Base-by-base conservation (phyloP, 1,140 invertebrate genomes). In the Platyura marginata region DNA sequence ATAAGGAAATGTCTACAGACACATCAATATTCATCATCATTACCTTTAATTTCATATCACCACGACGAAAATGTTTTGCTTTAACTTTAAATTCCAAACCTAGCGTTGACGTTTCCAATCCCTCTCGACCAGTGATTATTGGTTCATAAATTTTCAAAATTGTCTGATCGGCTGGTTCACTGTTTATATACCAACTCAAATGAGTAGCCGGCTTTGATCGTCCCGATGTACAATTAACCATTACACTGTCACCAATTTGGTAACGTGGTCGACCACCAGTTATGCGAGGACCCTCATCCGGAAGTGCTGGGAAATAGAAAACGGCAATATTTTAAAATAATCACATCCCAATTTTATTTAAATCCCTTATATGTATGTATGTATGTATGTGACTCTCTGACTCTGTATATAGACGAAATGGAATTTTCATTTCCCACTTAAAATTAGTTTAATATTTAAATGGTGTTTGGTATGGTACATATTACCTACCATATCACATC, bases 141-240 rank as follows among this genome's bases (percentile, higher is more conserved):
- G 60, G 62, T 9, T 70, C 68, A 34, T 71, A 71, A 23, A 50
- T 55, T n/a, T 62, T 56, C 18, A 77, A 47, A 34, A 67, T 61
- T 25, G 62, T 51, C 34, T 61, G 51, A 21, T 76, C 70, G 13
- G 70, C 79, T 44, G 68, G 67, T 40, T 78, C 72, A 19, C 75
- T 74, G 52, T 84, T 82, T 49, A 84, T 74, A 56, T 72, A 79
- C 80, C 80, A 84, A 16, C 64, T 67, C 21, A 83, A 65, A 33
- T 67, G 67, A n/a, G 77, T 75, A 9, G 77, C 71, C 33, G 79
- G 80, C 49, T 75, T 74, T 21, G 78, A 80, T 45, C 70, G 65
- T 2, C 67, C 67, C 11, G 75, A 77, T 13, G 75, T 77, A 56
- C 79, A 82, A 55, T 77, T 80, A 49, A 81, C 69, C 36, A 68